phyloP scores from a whole-genome alignment of 92 coral and sea anemone genomes.

The Epizoanthus stellaris region DNA sequence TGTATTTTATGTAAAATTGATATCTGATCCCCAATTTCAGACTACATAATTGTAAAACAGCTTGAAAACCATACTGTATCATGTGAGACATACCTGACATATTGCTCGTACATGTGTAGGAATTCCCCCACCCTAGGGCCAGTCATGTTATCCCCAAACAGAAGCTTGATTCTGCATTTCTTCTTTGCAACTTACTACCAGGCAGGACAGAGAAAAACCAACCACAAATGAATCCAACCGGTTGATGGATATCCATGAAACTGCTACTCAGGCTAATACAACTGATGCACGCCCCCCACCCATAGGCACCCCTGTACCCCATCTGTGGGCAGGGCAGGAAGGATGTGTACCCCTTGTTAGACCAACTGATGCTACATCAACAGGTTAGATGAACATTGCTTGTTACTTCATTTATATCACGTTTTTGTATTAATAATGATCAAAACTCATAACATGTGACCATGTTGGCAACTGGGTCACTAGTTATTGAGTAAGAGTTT shows the following conservation, averaged over 20 bases:
- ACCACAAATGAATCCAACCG: not conserved
- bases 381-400: slow-evolving; percentile 57
- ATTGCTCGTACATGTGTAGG: no score
- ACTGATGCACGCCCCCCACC: slow-evolving; percentile 15
- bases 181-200: not conserved
- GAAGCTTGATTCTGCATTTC: no score
- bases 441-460: no score
- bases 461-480: no score
- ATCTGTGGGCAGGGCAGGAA: slow-evolving; percentile 75
- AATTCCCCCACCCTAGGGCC: no score
- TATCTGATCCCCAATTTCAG: no score
- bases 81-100: no score
- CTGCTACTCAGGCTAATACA: not conserved
- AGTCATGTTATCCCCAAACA: no score
- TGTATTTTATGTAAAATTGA: no score
- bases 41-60: no score
- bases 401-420: not conserved
- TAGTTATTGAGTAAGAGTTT: not conserved
- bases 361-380: slow-evolving; percentile 88
- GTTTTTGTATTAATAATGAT: no score
- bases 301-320: slow-evolving; percentile 70
- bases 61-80: no score
- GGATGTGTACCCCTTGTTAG: slow-evolving; percentile 80
- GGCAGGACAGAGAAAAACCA: slow-evolving; percentile 11
- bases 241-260: not conserved